phyloP scores from a whole-genome alignment of 37 sponge, comb jelly and placozoan genomes.

The Halisarca cf. caerulea region DNA sequence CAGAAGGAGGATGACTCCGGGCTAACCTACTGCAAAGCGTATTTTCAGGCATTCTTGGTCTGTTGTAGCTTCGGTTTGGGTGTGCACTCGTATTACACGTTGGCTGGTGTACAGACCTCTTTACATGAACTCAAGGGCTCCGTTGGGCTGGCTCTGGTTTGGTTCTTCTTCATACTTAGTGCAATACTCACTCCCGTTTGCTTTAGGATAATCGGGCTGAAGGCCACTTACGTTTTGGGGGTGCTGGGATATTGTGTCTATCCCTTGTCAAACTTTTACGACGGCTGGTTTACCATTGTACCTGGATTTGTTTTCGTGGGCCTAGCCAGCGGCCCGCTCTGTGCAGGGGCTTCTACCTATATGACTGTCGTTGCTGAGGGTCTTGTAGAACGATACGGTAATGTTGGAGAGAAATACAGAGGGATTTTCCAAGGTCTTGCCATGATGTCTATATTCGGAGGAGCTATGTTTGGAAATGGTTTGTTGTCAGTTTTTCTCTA shows the following conservation, averaged over 20 bases:
- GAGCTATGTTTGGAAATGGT: neutral
- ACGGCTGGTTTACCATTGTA: constrained; percentile 66
- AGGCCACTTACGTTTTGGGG: neutral
- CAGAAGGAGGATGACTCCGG: no score
- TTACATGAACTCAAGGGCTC: neutral
- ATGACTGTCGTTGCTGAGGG: neutral
- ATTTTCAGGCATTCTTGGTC: no score
- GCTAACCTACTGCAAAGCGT: no score
- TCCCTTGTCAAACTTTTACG: constrained; percentile 62
- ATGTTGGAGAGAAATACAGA: neutral
- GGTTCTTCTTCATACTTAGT: neutral
- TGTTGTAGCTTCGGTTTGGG: no score
- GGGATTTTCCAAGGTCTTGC: neutral
- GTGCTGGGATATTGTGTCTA: neutral
- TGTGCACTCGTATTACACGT: neutral
- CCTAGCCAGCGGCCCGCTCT: constrained; percentile 57
- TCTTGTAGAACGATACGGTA: neutral
- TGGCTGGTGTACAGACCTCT: neutral
- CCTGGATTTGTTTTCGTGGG: constrained; percentile 62
- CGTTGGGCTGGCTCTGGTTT: neutral
- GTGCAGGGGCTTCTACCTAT: constrained; percentile 29
- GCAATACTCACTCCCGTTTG: neutral
- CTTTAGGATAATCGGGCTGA: neutral
- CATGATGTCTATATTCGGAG: neutral
- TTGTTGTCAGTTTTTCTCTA: neutral